Evolutionary conservation across 2,888 invertebrate genomes (phyloP).

Genomic region (Rhaphigaster nebulosa): DNA sequence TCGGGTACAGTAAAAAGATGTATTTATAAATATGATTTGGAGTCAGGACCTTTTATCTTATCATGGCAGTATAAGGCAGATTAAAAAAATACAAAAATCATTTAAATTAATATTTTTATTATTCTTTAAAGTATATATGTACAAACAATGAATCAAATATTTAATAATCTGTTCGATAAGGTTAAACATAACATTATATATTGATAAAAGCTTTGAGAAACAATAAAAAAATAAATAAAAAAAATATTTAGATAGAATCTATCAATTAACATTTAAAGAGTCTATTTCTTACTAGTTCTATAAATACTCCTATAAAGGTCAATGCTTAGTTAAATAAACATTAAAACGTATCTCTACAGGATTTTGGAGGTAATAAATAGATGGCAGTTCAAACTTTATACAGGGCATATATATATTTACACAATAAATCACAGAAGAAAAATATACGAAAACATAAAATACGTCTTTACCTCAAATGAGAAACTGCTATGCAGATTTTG

Average conservation of each 20-base stretch:
- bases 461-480: background rate
- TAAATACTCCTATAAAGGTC: conserved; percentile 10
- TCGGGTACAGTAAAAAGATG: too few species aligned
- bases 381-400: background rate
- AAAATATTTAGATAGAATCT: background rate
- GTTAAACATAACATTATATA: conserved; percentile 44
- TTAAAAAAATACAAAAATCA: too few species aligned
- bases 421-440: conserved; percentile 44
- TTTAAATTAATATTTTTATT: background rate
- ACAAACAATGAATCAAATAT: conserved; percentile 19
- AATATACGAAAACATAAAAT: background rate
- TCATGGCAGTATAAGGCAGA: too few species aligned
- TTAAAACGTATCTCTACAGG: background rate
- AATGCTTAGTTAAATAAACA: conserved; percentile 1
- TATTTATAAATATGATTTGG: too few species aligned
- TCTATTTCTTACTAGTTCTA: background rate
- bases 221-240: background rate
- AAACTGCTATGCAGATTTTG: conserved; percentile 1
- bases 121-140: conserved; percentile 1
- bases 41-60: too few species aligned
- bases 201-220: background rate
- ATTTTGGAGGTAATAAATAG: conserved; percentile 9
- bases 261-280: background rate
- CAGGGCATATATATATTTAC: conserved; percentile 20
- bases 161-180: background rate